phyloP scores from a whole-genome alignment of 2,797 vertebrate species.

The Valencia hispanica region DNA sequence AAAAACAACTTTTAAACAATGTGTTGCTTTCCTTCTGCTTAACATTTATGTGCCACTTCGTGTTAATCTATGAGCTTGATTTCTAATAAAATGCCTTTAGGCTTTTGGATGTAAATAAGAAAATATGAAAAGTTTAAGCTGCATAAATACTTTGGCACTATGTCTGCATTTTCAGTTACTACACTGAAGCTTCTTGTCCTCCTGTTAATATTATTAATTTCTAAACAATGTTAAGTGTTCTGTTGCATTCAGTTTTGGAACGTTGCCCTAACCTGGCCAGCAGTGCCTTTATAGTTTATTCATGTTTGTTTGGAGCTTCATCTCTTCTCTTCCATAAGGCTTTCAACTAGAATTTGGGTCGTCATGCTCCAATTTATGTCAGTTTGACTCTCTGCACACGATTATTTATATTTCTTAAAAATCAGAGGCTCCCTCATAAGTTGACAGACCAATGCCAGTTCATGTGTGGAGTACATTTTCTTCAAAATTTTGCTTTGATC shows the following conservation, averaged over 20 bases:
- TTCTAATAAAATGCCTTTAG: no score
- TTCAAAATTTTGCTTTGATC: not conserved
- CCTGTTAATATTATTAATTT: not conserved
- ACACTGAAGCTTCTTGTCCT: not conserved
- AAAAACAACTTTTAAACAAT: no score
- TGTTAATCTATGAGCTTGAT: no score
- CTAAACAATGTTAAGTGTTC: not conserved
- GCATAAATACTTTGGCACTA: not conserved
- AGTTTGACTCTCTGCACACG: not conserved
- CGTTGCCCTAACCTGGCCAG: not conserved
- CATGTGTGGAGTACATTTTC: not conserved
- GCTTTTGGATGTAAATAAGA: no score
- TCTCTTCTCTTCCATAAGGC: not conserved
- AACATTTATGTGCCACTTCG: no score
- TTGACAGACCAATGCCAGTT: not conserved
- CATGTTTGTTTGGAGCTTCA: not conserved
- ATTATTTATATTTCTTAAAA: not conserved
- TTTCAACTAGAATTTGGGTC: not conserved
- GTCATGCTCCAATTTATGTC: not conserved
- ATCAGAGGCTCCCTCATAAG: not conserved
- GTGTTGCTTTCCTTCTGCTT: no score
- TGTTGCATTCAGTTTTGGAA: not conserved
- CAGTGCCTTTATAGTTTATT: not conserved
- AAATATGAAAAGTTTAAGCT: not conserved
- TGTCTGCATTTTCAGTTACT: not conserved